Evolutionary conservation across 2,888 invertebrate species (phyloP), one percentile per base, ranked within the genome.

Genomic region (Flexamia atlantica): DNA sequence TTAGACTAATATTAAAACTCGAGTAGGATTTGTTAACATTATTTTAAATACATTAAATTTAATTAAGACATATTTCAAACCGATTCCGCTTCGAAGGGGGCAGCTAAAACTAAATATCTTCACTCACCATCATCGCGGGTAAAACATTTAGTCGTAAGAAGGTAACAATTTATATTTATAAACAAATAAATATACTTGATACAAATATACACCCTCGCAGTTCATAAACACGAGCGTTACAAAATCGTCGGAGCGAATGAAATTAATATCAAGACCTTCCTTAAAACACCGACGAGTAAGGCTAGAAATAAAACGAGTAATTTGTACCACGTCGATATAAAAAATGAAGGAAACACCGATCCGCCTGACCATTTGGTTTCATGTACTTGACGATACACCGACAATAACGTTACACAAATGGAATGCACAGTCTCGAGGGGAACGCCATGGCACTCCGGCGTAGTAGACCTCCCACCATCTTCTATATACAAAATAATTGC

Each of bases 351-450:
- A 76, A 46, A 76, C 28, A 76, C 17, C 30, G 5, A 72, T 36
- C n/a, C 50, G 46, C 28, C 50, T 46, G 76, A 76, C 76, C 76
- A 76, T 76, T 76, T 76, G 76, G 76, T 76, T 76, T 76, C 76
- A 50, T 76, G 76, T 76, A 76, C 76, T 28, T 76, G 50, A 28
- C 40, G 72, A 72, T 72, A 72, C 76, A 76, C 76, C 20, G 20
- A 72, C 72, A 25, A 76, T 76, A 76, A 76, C 46, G 50, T 76
- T 76, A 76, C 76, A 76, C 46, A 46, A 76, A 46, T 76, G 76
- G 76, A 76, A 76, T 76, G 76, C 76, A 76, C 46, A 76, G 50
- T 76, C 76, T 76, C 36, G n/a, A 68, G 32, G 30, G 50, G 76
- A 76, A n/a, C n/a, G n/a, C n/a, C n/a, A n/a, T 76, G 76, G 76